Base-by-base conservation (phyloP, 1,140 invertebrate genomes). In the Eumeta japonica region DNA sequence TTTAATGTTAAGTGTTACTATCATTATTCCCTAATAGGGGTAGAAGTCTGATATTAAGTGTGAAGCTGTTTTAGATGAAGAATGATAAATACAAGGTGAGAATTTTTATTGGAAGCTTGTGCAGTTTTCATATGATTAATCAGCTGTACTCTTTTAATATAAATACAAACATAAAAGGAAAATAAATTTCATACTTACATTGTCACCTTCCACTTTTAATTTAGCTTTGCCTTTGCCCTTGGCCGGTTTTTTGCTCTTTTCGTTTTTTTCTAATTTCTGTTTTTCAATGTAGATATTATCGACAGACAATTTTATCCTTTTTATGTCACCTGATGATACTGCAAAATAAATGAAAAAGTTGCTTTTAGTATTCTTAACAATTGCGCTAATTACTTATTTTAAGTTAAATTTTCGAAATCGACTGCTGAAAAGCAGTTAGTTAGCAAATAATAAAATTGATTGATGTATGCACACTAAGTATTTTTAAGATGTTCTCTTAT, bases 241-340 rank as follows among this genome's bases (percentile, higher is more conserved):
- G 55, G 84, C 84, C 12, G 72, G 78, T 59, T 89, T 88, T 67
- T 87, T 89, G 24, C 76, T 50, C 52, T 84, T 87, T 16, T 85
- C 80, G 14, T 79, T 81, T 67, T 89, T 88, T 60, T 90, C 85
- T 15, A 87, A 68, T 74, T 91, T 92, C 39, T 84, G 75, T 66
- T 92, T 92, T 62, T 92, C 90, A 46, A 86, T 81, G 48, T 85
- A 83, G 43, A 92, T 70, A 64, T 84, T 87, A 65, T 90, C 89
- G 46, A 92, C 70, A 37, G 79, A 81, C 47, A 83, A 82, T 71
- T 90, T 90, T 50, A 92, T 81, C 77, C 89, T 91, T 52, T 88
- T 91, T 46, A 92, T 81, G 52, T 87, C 81, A 41, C 73, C 64
- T 10, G 85, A 82, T 39, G 79, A 66, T 67, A 92, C 87, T 88